phyloP scores from a whole-genome alignment of 2,113 vertebrate genomes.

The Danionella cerebrum region DNA sequence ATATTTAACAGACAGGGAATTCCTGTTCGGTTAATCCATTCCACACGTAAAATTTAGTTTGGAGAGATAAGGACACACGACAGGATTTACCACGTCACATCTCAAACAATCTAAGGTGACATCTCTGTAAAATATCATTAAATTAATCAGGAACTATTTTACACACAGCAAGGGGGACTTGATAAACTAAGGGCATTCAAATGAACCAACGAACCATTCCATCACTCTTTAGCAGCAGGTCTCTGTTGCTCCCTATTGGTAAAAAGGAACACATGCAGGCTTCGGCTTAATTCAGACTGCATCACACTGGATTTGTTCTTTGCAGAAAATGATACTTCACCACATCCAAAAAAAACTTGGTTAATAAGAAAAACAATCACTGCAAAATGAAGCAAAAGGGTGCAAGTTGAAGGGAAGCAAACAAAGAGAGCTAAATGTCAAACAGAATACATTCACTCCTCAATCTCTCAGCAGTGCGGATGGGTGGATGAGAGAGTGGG shows the following conservation, averaged over 20 bases:
- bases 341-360: background rate
- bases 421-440: background rate
- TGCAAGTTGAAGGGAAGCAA: background rate
- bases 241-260: constrained; percentile 46
- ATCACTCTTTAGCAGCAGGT: constrained; percentile 54
- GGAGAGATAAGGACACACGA: background rate
- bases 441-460: constrained; percentile 28
- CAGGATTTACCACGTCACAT: background rate
- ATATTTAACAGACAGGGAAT: background rate
- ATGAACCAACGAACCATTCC: constrained; percentile 22
- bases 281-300: constrained; percentile 34
- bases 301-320: constrained; percentile 58
- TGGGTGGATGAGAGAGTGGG: background rate
- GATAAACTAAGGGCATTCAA: constrained; percentile 13
- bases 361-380: background rate
- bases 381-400: constrained; percentile 1
- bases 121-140: constrained; percentile 6
- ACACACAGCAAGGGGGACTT: constrained; percentile 13
- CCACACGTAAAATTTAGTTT: background rate
- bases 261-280: constrained; percentile 34
- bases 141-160: background rate
- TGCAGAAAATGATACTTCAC: constrained; percentile 31
- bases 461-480: constrained; percentile 23
- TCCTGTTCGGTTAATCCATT: constrained; percentile 12
- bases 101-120: background rate